Evolutionary conservation across 2,888 invertebrate genomes (phyloP), one percentile per base, ranked within the genome.

Genomic region (Pediacus dermestoides): DNA sequence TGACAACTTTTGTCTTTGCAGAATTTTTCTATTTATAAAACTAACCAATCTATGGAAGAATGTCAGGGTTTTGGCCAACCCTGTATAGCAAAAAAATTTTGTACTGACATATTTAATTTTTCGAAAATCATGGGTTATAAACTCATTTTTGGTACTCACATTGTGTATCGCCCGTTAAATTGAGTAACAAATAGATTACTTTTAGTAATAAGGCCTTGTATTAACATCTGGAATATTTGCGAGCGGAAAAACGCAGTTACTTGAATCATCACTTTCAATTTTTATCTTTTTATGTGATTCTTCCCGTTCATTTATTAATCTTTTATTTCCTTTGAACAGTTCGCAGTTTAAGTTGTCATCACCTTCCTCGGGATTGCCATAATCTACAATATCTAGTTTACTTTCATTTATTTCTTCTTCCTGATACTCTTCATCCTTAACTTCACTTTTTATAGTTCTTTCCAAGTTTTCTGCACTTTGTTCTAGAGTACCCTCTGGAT

Each of bases 281-380:
- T 28, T 28, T 3, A 28, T 28, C 28, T 12, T 28, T 28, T 28
- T 31, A 31, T 31, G 31, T 31, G 31, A 31, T 16, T 31, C 9
- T 2, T 31, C 31, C 16, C 31, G 2, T n/a, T 13, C 15, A 16
- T 4, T 31, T 15, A 31, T 15, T 15, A 13, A 6, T 31, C 31
- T 31, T 14, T 12, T 16, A 26, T 26, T 26, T 26, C 26, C 9
- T 26, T 26, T 18, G 21, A 7, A 6, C n/a, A 18, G 6, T 18
- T 18, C 21, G n/a, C 21, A 18, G 6, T n/a, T 7, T 18, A 7
- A 6, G n/a, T 18, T 18, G 21, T 18, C 21, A 18, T 18, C 21
- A 18, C 6, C n/a, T 18, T 18, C 21, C 6, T 18, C 21, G n/a
- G 21, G 6, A 6, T 18, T 18, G 6, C n/a, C n/a, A 18, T 6